Base-by-base conservation (phyloP, 2,797 vertebrate species). In the Periparus ater region DNA sequence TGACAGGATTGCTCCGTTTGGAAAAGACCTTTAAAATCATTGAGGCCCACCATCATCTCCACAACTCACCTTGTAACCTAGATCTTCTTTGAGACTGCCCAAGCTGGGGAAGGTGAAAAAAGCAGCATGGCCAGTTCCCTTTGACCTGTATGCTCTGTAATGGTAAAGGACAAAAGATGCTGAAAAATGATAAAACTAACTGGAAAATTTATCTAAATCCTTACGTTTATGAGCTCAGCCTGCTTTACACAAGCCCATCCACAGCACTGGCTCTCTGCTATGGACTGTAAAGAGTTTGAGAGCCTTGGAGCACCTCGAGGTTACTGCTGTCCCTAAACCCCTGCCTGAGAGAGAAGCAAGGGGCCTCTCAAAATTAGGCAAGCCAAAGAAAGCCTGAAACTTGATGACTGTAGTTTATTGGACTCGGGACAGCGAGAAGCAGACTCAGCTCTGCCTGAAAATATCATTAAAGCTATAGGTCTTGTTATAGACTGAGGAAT, bases 351-450 rank as follows among this genome's bases (percentile, higher is more conserved):
- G 63, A 87, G 63, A 87, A 73, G 51, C 40, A 62, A 79, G 60
- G 67, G 74, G 55, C 77, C 77, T 79, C 90, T 40, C 67, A 70
- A 86, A 75, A 75, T 55, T 21, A 25, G 40, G 20, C 27, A 78
- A 81, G 40, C 13, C 79, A 88, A 73, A 88, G 50, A 62, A 88
- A 86, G 62, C 22, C 66, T 90, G 82, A 86, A 95, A 88, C 48
- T 54, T 30, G 42, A 78, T 47, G 51, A 38, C 13, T 66, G 61
- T 8, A 45, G n/a, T 26, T 85, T 67, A 74, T 23, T 88, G 79
- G 71, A 83, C 57, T 73, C 14, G 0, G 15, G 65, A 81, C 50
- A 93, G 66, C 58, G 72, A 91, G 58, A 26, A 92, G 57, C 47
- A 92, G 77, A 66, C 70, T 70, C 0, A 0, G n/a, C 34, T 92